A percentile compares a stretch with the other conserved stretches of the same genome.
phyloP scores from a whole-genome alignment of 1,140 invertebrate species.

The Drosophila nannoptera region DNA sequence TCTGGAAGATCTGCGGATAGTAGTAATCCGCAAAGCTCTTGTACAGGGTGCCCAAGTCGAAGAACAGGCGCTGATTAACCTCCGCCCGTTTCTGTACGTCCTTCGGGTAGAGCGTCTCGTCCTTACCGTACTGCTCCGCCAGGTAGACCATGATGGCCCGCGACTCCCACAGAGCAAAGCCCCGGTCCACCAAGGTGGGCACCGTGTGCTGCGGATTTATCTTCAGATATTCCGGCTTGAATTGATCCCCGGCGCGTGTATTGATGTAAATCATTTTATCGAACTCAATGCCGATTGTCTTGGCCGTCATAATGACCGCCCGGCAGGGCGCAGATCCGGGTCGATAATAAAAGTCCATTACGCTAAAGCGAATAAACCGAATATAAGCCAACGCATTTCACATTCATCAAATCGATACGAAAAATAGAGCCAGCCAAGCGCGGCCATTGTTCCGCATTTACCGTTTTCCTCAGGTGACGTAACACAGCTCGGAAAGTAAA shows the following conservation, averaged over 20 bases:
- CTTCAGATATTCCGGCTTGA: constrained; percentile 86
- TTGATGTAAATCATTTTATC: constrained; percentile 80
- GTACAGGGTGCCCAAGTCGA: constrained; percentile 86
- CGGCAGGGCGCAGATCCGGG: constrained; percentile 85
- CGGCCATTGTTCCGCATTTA: constrained; percentile 1
- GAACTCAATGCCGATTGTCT: constrained; percentile 80
- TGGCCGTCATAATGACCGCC: constrained; percentile 79
- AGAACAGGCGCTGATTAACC: constrained; percentile 86
- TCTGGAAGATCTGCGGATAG: constrained; percentile 84
- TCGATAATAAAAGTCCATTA: constrained; percentile 83
- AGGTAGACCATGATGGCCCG: constrained; percentile 87
- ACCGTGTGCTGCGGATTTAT: constrained; percentile 82
- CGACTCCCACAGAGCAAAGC: constrained; percentile 84
- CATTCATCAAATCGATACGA: constrained; percentile 16
- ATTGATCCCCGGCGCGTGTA: constrained; percentile 82
- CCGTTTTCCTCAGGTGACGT: constrained; percentile 50
- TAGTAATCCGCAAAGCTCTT: constrained; percentile 82
- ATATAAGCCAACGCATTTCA: constrained; percentile 13
- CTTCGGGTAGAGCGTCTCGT: constrained; percentile 84
- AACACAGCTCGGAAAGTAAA: constrained; percentile 24
- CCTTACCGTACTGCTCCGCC: constrained; percentile 83
- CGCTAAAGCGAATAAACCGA: constrained; percentile 2
- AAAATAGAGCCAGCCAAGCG: constrained; percentile 17
- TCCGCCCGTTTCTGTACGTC: constrained; percentile 83
- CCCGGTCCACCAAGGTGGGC: constrained; percentile 84